Evolutionary conservation across 2,113 vertebrate species (phyloP).

Genomic region (Esox niger): DNA sequence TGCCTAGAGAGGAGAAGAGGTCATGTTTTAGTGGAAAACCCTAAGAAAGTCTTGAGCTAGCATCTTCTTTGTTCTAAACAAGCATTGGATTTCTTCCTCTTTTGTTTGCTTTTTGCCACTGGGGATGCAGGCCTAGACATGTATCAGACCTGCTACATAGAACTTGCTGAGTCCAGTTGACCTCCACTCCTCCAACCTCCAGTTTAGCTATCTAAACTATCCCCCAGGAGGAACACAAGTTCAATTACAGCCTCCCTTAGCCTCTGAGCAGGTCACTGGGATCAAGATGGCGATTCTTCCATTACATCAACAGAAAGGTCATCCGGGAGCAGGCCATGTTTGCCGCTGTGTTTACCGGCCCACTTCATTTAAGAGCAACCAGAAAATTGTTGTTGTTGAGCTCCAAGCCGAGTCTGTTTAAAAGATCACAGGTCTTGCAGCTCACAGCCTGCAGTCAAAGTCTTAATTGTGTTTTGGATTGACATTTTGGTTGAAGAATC

Average conservation of each 20-base stretch:
- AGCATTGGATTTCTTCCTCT: background rate
- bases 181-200: background rate
- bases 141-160: background rate
- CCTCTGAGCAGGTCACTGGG: background rate
- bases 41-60: background rate
- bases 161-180: background rate
- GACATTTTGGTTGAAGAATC: background rate
- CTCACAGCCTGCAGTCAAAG: background rate
- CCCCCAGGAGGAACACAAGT: background rate
- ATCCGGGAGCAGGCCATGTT: background rate
- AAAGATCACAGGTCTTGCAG: background rate
- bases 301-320: constrained; percentile 1
- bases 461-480: background rate
- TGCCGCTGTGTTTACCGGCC: background rate
- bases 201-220: background rate
- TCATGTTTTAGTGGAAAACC: background rate
- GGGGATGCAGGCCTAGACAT: background rate
- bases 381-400: background rate
- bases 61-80: background rate
- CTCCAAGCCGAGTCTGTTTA: background rate
- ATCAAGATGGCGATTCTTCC: background rate
- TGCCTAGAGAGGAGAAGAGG: background rate
- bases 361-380: background rate
- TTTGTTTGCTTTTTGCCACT: background rate
- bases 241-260: too few relatives aligned